Evolutionary conservation across 2,888 invertebrate genomes (phyloP).

Genomic region (Portevinia maculata): DNA sequence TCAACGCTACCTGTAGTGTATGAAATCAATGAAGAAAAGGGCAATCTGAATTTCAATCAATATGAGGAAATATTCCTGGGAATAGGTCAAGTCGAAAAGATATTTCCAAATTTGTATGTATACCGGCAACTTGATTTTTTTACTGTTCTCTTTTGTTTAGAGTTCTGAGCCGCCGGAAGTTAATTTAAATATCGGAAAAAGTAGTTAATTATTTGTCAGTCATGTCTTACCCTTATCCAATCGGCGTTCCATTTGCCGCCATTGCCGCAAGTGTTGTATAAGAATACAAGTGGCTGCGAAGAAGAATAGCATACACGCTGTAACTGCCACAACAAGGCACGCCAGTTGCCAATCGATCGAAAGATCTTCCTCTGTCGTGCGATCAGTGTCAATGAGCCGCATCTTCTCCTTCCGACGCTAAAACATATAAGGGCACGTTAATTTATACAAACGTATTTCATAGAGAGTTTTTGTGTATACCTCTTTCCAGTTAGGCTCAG

Average conservation of each 20-base stretch:
- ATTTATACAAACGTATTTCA: not conserved
- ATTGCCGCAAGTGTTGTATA: conserved; percentile 90
- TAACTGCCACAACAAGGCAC: conserved; percentile 88
- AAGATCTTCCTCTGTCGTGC: conserved; percentile 81
- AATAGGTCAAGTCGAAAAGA: conserved; percentile 25
- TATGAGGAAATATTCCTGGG: conserved; percentile 38
- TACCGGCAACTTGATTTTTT: conserved; percentile 27
- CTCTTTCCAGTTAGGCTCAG: conserved; percentile 83
- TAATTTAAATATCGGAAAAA: conserved; percentile 33
- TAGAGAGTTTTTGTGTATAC: conserved; percentile 71
- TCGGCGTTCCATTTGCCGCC: conserved; percentile 90
- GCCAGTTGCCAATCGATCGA: conserved; percentile 89
- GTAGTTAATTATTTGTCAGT: conserved; percentile 1
- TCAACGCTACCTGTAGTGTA: conserved; percentile 2
- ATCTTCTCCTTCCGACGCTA: conserved; percentile 82
- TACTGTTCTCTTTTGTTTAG: conserved; percentile 40
- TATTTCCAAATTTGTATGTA: conserved; percentile 33
- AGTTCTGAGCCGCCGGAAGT: conserved; percentile 54
- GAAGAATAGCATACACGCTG: conserved; percentile 91
- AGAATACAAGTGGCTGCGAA: conserved; percentile 90
- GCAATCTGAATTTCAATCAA: conserved; percentile 43
- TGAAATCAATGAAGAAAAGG: not conserved
- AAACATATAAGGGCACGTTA: conserved; percentile 20
- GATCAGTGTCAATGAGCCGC: conserved; percentile 79
- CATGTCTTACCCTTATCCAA: conserved; percentile 88